Base-by-base conservation (phyloP, 1,140 invertebrate genomes). In the Plectrocnemia conspersa region DNA sequence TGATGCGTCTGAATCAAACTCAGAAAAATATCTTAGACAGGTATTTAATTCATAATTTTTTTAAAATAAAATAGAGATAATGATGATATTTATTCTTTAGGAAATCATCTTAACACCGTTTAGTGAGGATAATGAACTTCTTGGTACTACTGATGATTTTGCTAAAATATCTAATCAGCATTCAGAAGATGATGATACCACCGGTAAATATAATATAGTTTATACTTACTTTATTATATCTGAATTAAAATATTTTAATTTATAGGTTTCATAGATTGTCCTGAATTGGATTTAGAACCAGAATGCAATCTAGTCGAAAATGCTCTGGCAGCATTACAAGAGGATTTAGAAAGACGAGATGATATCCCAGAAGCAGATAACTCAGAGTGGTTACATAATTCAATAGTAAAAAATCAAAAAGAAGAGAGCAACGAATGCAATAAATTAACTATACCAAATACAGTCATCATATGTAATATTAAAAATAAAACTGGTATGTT, bases 301-400 rank as follows among this genome's bases (percentile, higher is more conserved):
- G 58, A 59, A 33, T 59, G 58, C 35, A 59, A 59, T 44, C 25
- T 56, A 24, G 52, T 59, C 10, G 58, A 59, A 54, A 59, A 52
- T 47, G 53, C 53, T 21, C 22, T 59, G n/a, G 53, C 48, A 5
- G 58, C 48, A 1, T 44, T 55, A 15, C 44, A 55, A 41, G 45
- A 55, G 40, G 53, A 55, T 40, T 24, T 54, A 13, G 24, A 54
- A 22, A 32, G 21, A 47, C 38, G 22, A 36, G 32, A 50, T 36
- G 40, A 40, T 33, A 52, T 19, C n/a, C 18, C 18, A 2, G 29
- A 38, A 2, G 13, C 24, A 11, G 23, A 47, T 32, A 27, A 29
- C 1, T 9, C 23, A 27, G 13, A 49, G 13, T 49, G 29, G 33
- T 36, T 19, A n/a, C n/a, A n/a, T n/a, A n/a, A n/a, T n/a, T n/a